Evolutionary conservation across 2,888 invertebrate species (phyloP), one percentile per base, ranked within the genome.

Genomic region (Platycheirus albimanus): DNA sequence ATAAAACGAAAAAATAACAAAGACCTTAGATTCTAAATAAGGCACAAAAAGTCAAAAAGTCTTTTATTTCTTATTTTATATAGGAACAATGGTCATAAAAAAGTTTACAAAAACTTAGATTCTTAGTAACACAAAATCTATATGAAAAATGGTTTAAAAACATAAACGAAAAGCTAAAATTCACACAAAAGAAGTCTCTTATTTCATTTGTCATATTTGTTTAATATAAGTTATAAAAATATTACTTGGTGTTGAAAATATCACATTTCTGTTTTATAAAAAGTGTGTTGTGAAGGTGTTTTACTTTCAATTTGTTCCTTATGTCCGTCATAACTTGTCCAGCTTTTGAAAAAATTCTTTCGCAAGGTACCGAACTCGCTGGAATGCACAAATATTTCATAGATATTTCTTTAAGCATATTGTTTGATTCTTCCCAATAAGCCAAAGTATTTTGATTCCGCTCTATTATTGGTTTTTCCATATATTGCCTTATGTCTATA

Each of bases 311-410:
- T 20, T 20, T 47, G 24, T 19, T 47, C 0, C 24, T 19, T 6
- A 47, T 6, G 5, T 47, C 24, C 6, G 38, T 64, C 61, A 45
- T 11, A 10, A 63, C 45, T n/a, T 63, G 61, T 7, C 47, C 33
- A 8, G 47, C 33, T 11, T 63, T 63, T 28, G 61, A 63, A 33
- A 63, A 63, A 1, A 63, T 63, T 6, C 63, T 13, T 47, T 63
- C 45, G 33, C 30, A 28, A 11, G 51, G 51, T 24, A 30, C 30
- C 3, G 51, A 33, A 3, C 24, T 52, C 11, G 51, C 51, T 3
- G 51, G 51, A 30, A 52, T 33, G 0, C 30, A 6, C 10, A 52
- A 17, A n/a, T 52, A 52, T 30, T 52, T 52, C 24, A 30, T 13
- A 11, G 30, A 24, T 7, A 52, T 30, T 52, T 52, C 51, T 30